A percentile compares a stretch with the other conserved stretches of the same genome.
Evolutionary conservation across 2,797 vertebrate species (phyloP).

Genomic region (Nothura maculosa): DNA sequence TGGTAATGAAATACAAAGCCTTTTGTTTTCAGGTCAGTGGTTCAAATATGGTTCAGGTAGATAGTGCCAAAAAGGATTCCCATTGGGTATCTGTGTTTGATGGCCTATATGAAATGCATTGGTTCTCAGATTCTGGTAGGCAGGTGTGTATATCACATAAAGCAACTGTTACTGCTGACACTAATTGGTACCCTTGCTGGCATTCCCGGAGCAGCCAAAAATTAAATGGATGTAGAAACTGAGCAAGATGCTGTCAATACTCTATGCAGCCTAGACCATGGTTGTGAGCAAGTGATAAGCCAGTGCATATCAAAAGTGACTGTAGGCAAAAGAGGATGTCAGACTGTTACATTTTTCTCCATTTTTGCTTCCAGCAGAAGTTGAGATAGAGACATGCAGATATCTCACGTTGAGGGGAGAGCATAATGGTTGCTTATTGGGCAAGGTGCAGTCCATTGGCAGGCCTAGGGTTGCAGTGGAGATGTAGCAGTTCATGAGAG

Average conservation of each 20-base stretch:
- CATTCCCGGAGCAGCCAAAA: conserved; percentile 38
- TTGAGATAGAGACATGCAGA: neutral
- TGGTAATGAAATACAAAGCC: conserved; percentile 32
- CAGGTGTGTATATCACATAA: conserved; percentile 28
- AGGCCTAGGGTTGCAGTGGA: neutral
- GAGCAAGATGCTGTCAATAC: neutral
- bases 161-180: conserved; percentile 47
- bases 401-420: neutral
- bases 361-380: neutral
- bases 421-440: rapidly evolving
- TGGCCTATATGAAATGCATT: conserved; percentile 37
- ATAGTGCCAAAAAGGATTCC: conserved; percentile 37
- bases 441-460: neutral
- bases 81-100: conserved; percentile 24
- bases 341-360: neutral
- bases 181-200: conserved; percentile 44
- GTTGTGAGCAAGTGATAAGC: neutral
- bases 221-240: conserved; percentile 7
- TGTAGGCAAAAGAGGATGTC: neutral
- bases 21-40: conserved; percentile 54
- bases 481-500: neutral
- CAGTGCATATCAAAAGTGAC: neutral
- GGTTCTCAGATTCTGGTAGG: neutral
- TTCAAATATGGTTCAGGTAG: conserved; percentile 38
- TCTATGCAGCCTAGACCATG: neutral